phyloP scores from a whole-genome alignment of 1,140 invertebrate genomes.

The Aporrectodea caliginosa region DNA sequence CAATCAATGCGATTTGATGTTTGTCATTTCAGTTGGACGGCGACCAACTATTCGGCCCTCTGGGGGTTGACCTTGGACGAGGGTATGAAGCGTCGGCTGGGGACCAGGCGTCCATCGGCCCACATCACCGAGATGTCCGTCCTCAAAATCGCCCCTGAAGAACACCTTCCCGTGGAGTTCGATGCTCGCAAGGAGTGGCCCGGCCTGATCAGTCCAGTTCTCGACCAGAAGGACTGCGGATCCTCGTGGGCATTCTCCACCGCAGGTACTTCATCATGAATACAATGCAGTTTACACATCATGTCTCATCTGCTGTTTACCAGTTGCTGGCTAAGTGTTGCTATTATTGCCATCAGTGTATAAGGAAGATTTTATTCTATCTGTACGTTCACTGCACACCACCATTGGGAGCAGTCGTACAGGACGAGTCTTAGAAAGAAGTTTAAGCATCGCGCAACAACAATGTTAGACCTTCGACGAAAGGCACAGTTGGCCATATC shows the following conservation, averaged over 20 bases:
- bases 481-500: no score
- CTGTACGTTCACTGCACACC: no score
- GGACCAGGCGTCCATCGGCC: conserved; percentile 59
- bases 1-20: no score
- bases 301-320: no score
- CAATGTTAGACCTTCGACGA: no score
- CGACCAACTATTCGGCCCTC: conserved; percentile 75
- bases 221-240: conserved; percentile 85
- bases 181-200: conserved; percentile 73
- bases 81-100: conserved; percentile 70
- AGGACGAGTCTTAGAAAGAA: no score
- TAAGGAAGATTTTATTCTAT: no score
- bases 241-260: conserved; percentile 89
- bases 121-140: conserved; percentile 57
- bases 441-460: no score
- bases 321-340: no score
- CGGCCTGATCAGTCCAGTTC: conserved; percentile 65
- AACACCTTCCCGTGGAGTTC: conserved; percentile 60
- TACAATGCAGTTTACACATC: no score
- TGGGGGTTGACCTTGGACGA: conserved; percentile 77
- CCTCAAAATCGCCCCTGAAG: conserved; percentile 51
- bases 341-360: no score
- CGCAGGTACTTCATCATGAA: conserved; percentile 53
- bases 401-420: no score
- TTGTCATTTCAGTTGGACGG: conserved; percentile 64